These are phyloP conservation scores for Drosophila hydei DNA, from an alignment of 1,140 invertebrate genomes.

Conservation along the genomic window DNA sequence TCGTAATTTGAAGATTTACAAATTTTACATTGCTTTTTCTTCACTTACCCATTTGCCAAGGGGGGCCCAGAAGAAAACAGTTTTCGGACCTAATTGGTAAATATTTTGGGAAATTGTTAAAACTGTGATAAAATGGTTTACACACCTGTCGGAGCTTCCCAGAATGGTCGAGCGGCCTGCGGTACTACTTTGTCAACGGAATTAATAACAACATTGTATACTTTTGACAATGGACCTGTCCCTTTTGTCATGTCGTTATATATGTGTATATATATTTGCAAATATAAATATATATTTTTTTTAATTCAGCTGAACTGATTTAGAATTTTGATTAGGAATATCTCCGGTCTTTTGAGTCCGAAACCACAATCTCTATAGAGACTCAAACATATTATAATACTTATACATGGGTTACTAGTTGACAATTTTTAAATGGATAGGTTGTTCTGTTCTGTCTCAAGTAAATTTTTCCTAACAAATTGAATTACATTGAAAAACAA, in stretches of 20 bases:
- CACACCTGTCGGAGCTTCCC: constrained; percentile 54
- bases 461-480: too few species aligned
- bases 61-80: constrained; percentile 67
- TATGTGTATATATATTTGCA: neutral
- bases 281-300: neutral
- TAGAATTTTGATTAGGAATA: neutral
- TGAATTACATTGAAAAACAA: neutral
- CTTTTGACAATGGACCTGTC: constrained; percentile 37
- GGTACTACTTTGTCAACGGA: constrained; percentile 49
- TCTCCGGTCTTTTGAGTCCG: too few species aligned
- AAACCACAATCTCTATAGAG: too few species aligned
- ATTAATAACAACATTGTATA: constrained; percentile 45
- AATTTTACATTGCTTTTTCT: too few species aligned
- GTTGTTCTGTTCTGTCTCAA: too few species aligned
- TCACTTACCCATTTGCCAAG: constrained; percentile 59
- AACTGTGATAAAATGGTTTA: neutral
- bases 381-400: too few species aligned
- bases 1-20: neutral
- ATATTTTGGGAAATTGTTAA: neutral
- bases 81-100: constrained; percentile 44
- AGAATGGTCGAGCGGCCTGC: constrained; percentile 40
- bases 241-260: constrained; percentile 42
- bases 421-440: too few species aligned
- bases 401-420: too few species aligned
- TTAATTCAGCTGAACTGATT: too few species aligned